These are phyloP conservation scores for Macrotis lagotis DNA, from an alignment of 2,113 vertebrate genomes.

Conservation along the genomic window DNA sequence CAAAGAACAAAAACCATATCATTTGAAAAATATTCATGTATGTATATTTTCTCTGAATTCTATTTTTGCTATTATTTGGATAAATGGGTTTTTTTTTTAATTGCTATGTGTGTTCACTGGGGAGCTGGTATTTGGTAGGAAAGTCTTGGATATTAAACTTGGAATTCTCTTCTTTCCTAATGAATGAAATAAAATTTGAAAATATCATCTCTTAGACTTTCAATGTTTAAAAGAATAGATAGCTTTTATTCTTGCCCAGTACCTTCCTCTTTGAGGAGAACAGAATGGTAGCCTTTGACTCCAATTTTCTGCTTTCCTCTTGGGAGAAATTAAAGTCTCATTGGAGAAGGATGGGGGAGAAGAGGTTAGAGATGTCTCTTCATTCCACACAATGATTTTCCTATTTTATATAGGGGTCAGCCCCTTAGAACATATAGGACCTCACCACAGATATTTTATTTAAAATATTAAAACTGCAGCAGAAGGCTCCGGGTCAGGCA, in stretches of 20 bases:
- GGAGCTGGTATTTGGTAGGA: neutral
- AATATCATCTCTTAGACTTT: neutral
- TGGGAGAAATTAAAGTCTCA: neutral
- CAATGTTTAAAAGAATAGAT: neutral
- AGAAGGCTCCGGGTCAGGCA: no score
- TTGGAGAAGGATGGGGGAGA: neutral
- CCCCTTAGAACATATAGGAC: neutral
- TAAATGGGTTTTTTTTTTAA: no score
- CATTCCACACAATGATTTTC: neutral
- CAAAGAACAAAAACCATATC: no score
- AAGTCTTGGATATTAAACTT: neutral
- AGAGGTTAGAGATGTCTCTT: neutral
- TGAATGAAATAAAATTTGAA: neutral
- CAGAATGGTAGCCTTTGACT: neutral
- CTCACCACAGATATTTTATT: neutral
- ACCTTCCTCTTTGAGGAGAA: neutral
- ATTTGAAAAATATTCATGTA: neutral
- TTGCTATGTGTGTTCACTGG: neutral
- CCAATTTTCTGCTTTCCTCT: neutral
- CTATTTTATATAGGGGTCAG: neutral
- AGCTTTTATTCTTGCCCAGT: neutral
- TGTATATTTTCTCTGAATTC: neutral
- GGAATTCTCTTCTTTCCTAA: neutral
- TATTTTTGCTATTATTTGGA: neutral
- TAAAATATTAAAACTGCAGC: neutral